These are phyloP conservation scores for Thymelicus sylvestris DNA, from an alignment of 2,888 invertebrate species.

Conservation along the genomic window DNA sequence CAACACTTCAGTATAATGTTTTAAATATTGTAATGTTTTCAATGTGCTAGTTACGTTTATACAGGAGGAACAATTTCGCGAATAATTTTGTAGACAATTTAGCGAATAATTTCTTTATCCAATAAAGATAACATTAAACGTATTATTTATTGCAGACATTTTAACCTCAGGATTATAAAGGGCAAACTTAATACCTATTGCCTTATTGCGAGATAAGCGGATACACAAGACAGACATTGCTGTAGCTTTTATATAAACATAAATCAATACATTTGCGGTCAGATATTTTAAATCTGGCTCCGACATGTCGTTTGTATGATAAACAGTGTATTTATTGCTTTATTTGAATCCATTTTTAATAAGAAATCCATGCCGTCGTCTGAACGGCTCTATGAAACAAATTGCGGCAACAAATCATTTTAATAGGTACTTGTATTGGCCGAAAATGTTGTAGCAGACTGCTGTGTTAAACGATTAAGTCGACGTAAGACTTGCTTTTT, in stretches of 20 bases:
- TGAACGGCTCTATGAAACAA: slow-evolving; percentile 35
- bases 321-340: slow-evolving; percentile 37
- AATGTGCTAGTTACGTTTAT: too few relatives aligned
- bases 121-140: not conserved
- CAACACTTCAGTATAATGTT: too few relatives aligned
- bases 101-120: not conserved
- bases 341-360: slow-evolving; percentile 38
- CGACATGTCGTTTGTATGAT: slow-evolving; percentile 35
- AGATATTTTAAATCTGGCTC: slow-evolving; percentile 32
- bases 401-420: slow-evolving; percentile 43
- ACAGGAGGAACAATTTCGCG: too few relatives aligned
- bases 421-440: slow-evolving; percentile 42
- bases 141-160: not conserved
- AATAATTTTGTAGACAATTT: not conserved
- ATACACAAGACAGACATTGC: not conserved
- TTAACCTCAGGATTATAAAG: not conserved
- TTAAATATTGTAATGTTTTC: too few relatives aligned
- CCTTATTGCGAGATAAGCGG: too few relatives aligned
- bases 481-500: slow-evolving; percentile 29
- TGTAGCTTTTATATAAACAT: slow-evolving; percentile 1
- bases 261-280: slow-evolving; percentile 29
- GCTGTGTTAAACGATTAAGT: slow-evolving; percentile 40
- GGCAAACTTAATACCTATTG: not conserved
- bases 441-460: slow-evolving; percentile 40
- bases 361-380: slow-evolving; percentile 31